A percentile compares a stretch with the other conserved stretches of the same genome.
Conservation (phyloP, 2,888 invertebrate species). For the Nycteola revayana region DNA sequence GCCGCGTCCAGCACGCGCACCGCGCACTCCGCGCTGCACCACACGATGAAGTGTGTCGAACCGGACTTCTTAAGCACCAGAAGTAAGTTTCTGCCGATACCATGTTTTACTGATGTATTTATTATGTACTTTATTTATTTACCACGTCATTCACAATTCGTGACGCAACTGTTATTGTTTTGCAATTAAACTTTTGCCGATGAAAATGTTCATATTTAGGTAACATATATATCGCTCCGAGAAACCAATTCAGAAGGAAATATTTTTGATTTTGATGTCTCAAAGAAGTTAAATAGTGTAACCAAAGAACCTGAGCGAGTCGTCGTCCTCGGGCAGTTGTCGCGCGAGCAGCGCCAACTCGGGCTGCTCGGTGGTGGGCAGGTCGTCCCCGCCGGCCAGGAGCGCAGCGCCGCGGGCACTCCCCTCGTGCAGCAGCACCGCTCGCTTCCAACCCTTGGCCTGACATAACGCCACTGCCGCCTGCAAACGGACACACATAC, state of each 20-base stretch:
- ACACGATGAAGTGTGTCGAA: slow-evolving; percentile 52
- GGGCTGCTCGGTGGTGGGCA: slow-evolving; percentile 15
- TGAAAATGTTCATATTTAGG: too few relatives aligned
- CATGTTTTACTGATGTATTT: too few relatives aligned
- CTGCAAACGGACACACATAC: slow-evolving; percentile 22
- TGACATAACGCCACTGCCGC: slow-evolving; percentile 49
- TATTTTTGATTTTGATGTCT: too few relatives aligned
- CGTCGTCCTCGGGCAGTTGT: slow-evolving; percentile 51
- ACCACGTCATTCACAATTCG: too few relatives aligned
- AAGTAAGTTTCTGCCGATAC: slow-evolving; percentile 56
- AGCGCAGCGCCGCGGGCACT: slow-evolving; percentile 42
- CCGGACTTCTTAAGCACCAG: slow-evolving; percentile 64
- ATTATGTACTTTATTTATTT: too few relatives aligned
- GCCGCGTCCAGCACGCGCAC: slow-evolving; percentile 64
- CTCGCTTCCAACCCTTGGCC: slow-evolving; percentile 61
- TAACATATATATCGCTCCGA: too few relatives aligned
- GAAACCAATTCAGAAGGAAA: too few relatives aligned
- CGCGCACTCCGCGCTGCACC: slow-evolving; percentile 55
- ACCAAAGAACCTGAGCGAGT: slow-evolving; percentile 25
- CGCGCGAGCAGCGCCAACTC: slow-evolving; percentile 44
- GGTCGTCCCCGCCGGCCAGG: slow-evolving; percentile 37
- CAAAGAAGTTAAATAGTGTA: too few relatives aligned
- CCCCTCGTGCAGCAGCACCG: slow-evolving; percentile 66
- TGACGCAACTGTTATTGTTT: too few relatives aligned
- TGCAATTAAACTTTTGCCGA: too few relatives aligned